A percentile compares a stretch with the other conserved stretches of the same genome.
Conservation (phyloP, 2,888 invertebrate genomes). For the Acleris cristana region DNA sequence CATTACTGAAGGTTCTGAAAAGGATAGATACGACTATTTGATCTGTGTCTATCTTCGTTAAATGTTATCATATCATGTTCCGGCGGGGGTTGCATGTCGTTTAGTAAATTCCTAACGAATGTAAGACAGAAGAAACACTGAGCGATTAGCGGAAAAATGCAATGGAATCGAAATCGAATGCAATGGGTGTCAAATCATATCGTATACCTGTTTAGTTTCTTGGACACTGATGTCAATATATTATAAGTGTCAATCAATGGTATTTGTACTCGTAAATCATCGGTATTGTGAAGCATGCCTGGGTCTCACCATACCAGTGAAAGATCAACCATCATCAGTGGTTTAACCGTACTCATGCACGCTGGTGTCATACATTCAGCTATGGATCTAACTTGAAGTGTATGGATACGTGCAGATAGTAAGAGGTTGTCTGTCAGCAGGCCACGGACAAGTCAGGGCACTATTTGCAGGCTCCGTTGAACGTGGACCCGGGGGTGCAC, state of each 20-base stretch:
- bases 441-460: conserved; percentile 38
- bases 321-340: conserved; percentile 4
- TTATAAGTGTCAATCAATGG: not conserved
- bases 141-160: too few relatives aligned
- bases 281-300: conserved; percentile 27
- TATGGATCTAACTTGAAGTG: conserved; percentile 3
- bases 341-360: not conserved
- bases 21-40: not conserved
- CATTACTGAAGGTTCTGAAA: not conserved
- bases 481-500: conserved; percentile 96
- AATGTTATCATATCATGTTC: too few relatives aligned
- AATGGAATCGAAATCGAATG: too few relatives aligned
- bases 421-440: conserved; percentile 33
- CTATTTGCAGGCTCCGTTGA: conserved; percentile 86
- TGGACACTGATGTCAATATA: too few relatives aligned
- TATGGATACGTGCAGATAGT: conserved; percentile 1
- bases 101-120: too few relatives aligned
- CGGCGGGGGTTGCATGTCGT: too few relatives aligned
- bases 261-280: conserved; percentile 2
- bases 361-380: conserved; percentile 9
- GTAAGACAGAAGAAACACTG: too few relatives aligned
- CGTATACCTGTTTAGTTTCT: too few relatives aligned
- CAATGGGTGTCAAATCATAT: too few relatives aligned
- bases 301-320: conserved; percentile 12
- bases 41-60: too few relatives aligned